These are phyloP conservation scores for Pampus argenteus DNA, from an alignment of 2,797 vertebrate species.

Conservation along the genomic window DNA sequence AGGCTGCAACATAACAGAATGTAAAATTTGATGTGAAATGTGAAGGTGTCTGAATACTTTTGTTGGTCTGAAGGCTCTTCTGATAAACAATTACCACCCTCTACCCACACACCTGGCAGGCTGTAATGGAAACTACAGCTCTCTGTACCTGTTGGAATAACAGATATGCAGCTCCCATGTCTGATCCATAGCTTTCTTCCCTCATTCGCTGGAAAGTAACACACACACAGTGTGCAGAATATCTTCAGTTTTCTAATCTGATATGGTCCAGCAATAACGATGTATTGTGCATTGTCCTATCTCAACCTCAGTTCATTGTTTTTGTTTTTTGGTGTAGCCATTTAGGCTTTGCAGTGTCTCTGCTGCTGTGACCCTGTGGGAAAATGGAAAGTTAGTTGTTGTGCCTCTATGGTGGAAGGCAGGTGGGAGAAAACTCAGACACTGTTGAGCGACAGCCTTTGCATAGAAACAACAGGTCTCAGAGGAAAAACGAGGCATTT, in stretches of 20 bases:
- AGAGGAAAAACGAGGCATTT: conserved; percentile 63
- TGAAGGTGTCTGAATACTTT: too few relatives aligned
- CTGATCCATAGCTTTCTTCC: conserved; percentile 29
- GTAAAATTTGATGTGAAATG: too few relatives aligned
- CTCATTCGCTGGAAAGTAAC: not conserved
- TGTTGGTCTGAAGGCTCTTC: conserved; percentile 7
- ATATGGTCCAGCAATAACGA: conserved; percentile 7
- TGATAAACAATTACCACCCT: conserved; percentile 31
- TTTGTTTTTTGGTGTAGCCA: conserved; percentile 39
- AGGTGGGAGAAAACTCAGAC: conserved; percentile 68
- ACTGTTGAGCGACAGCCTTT: conserved; percentile 62
- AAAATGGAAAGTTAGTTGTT: conserved; percentile 68
- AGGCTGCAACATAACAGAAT: too few relatives aligned
- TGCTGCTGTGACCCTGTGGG: conserved; percentile 48
- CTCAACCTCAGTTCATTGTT: conserved; percentile 19
- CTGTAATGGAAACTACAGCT: conserved; percentile 30
- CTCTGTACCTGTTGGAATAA: conserved; percentile 45
- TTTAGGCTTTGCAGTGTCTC: conserved; percentile 51
- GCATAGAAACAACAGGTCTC: conserved; percentile 73
- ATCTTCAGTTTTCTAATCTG: conserved; percentile 3
- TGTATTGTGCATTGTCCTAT: not conserved
- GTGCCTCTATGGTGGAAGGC: conserved; percentile 67
- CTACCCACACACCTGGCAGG: conserved; percentile 29
- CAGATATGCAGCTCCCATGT: conserved; percentile 28
- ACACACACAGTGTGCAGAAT: not conserved